These are phyloP conservation scores for Ictidomys tridecemlineatus DNA, from an alignment of 2,113 vertebrate genomes.

Conservation along the genomic window DNA sequence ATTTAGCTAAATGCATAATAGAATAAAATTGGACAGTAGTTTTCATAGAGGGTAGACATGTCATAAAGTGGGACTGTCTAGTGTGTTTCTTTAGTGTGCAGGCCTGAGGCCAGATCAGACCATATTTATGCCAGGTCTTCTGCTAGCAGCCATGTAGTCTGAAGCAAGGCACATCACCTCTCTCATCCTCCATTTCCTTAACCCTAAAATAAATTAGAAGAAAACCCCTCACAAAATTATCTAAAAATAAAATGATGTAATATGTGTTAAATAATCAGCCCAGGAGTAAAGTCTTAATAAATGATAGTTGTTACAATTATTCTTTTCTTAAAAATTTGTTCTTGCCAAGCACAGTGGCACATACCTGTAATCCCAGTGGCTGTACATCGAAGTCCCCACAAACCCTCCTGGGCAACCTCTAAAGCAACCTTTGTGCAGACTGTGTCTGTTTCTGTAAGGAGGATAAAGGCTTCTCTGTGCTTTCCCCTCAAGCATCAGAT, in stretches of 20 bases:
- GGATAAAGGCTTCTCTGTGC: neutral
- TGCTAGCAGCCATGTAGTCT: neutral
- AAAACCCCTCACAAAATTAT: neutral
- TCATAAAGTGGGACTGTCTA: neutral
- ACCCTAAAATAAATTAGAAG: constrained; percentile 7
- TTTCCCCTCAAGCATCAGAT: neutral
- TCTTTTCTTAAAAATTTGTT: neutral
- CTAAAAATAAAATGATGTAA: neutral
- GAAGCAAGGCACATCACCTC: neutral
- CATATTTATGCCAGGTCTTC: neutral
- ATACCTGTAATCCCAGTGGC: too few relatives aligned
- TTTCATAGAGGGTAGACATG: neutral
- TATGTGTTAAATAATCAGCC: neutral
- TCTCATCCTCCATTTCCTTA: neutral
- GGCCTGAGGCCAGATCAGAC: neutral
- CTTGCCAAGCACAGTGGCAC: too few relatives aligned
- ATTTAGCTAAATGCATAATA: neutral
- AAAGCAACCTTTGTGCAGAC: neutral
- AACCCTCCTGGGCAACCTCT: neutral
- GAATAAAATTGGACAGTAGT: neutral
- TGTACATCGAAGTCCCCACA: neutral
- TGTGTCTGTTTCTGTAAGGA: neutral
- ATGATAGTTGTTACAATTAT: neutral
- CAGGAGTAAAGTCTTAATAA: neutral
- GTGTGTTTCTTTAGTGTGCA: neutral